These are phyloP conservation scores for Mormyrus iriodes DNA, from an alignment of 2,113 vertebrate genomes.

Conservation along the genomic window DNA sequence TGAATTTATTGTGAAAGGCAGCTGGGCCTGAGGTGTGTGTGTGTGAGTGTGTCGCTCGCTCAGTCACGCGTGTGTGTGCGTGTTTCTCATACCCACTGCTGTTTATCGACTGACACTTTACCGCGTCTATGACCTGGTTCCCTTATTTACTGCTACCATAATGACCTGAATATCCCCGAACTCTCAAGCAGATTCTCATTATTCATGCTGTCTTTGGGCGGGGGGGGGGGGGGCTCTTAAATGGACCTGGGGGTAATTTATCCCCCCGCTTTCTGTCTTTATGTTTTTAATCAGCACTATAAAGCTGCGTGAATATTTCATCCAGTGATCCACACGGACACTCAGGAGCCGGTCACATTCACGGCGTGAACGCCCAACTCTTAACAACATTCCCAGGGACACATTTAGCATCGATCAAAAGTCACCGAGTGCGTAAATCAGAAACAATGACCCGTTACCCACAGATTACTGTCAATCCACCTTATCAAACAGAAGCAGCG, in stretches of 20 bases:
- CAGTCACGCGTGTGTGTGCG: not conserved
- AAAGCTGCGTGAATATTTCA: constrained; percentile 24
- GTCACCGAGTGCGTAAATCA: not conserved
- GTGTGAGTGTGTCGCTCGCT: not conserved
- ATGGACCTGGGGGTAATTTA: constrained; percentile 20
- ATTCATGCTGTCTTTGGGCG: constrained; percentile 12
- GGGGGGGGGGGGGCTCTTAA: not conserved
- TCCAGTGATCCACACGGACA: not conserved
- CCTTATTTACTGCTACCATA: constrained; percentile 25
- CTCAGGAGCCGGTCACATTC: not conserved
- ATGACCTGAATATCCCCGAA: constrained; percentile 24
- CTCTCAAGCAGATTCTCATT: constrained; percentile 18
- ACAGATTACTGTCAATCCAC: not conserved
- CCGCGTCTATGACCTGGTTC: not conserved
- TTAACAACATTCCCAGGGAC: not conserved
- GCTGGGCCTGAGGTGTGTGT: constrained; percentile 10
- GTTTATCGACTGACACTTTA: constrained; percentile 9
- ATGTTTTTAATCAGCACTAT: constrained; percentile 26
- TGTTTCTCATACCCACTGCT: not conserved
- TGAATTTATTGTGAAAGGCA: constrained; percentile 15
- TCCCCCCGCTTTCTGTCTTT: constrained; percentile 16
- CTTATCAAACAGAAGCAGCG: not conserved
- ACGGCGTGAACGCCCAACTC: not conserved
- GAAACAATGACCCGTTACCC: not conserved
- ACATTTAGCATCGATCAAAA: not conserved